A percentile compares a stretch with the other conserved stretches of the same genome.
These are phyloP conservation scores for Nemotelus nigrinus DNA, from an alignment of 2,888 invertebrate species.

Conservation along the genomic window DNA sequence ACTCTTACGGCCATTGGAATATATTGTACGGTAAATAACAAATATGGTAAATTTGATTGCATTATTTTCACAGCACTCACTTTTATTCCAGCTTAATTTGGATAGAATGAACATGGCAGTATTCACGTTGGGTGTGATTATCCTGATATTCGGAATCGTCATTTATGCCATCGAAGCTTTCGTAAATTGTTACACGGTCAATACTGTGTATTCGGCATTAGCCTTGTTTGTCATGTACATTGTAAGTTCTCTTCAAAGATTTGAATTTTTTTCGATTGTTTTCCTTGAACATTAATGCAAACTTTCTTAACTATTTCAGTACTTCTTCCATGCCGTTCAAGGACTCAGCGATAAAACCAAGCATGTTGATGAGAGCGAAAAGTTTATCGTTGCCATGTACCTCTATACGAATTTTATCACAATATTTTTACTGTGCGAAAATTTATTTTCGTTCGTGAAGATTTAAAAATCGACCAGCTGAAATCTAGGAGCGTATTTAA, in stretches of 20 bases:
- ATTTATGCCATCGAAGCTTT: slow-evolving; percentile 1
- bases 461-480: not conserved
- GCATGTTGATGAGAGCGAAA: slow-evolving; percentile 4
- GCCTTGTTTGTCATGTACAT: slow-evolving; percentile 11
- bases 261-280: not conserved
- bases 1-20: not conserved
- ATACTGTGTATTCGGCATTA: not conserved
- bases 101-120: slow-evolving; percentile 2
- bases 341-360: not conserved
- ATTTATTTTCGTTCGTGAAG: not conserved
- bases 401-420: slow-evolving; percentile 36
- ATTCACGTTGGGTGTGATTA: not conserved
- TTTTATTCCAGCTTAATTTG: not conserved
- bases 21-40: slow-evolving; percentile 8
- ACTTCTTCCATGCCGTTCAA: slow-evolving; percentile 13
- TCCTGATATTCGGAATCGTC: not conserved
- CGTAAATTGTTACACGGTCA: not conserved
- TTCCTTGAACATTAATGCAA: not conserved
- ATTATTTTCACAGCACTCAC: not conserved
- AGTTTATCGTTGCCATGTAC: slow-evolving; percentile 14
- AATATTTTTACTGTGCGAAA: slow-evolving; percentile 27
- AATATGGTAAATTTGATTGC: not conserved
- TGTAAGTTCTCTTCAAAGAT: not conserved
- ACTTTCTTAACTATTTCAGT: slow-evolving; percentile 2
- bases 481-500: not conserved